Conservation (phyloP, 2,113 vertebrate genomes). For the Galbula dea region DNA sequence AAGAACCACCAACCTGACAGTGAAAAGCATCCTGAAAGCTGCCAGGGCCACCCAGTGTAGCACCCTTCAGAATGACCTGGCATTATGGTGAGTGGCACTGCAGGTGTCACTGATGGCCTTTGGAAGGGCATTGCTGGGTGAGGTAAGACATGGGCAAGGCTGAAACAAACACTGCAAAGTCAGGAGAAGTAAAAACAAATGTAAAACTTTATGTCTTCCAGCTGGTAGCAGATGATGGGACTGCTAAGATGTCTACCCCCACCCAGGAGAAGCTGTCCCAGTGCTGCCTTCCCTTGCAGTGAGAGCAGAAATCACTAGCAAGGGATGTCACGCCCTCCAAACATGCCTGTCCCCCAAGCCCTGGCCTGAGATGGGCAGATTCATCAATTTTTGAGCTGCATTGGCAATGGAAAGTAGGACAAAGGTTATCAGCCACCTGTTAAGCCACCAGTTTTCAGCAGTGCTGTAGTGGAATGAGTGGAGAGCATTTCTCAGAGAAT, state of each 20-base stretch:
- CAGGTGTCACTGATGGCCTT: not conserved
- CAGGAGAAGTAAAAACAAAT: not conserved
- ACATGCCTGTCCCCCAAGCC: not conserved
- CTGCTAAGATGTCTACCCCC: too few species aligned
- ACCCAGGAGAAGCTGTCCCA: not conserved
- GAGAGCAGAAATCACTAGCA: not conserved
- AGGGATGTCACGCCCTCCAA: too few species aligned
- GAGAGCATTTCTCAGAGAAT: not conserved
- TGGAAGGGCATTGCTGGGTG: not conserved
- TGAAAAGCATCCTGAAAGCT: too few species aligned
- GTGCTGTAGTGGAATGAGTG: not conserved
- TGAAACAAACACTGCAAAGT: not conserved
- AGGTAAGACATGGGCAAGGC: too few species aligned
- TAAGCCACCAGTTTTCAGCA: not conserved
- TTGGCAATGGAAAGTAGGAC: not conserved
- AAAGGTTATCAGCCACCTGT: rapidly evolving
- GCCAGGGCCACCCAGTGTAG: too few species aligned
- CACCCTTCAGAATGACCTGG: too few species aligned
- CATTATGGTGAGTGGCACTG: too few species aligned
- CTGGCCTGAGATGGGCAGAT: rapidly evolving
- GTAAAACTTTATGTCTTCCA: not conserved
- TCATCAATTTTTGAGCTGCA: not conserved
- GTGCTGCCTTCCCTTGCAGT: not conserved
- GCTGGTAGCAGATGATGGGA: not conserved
- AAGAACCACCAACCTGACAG: too few species aligned